Evolutionary conservation across 2,888 invertebrate genomes (phyloP).

Genomic region (Desoria tigrina): DNA sequence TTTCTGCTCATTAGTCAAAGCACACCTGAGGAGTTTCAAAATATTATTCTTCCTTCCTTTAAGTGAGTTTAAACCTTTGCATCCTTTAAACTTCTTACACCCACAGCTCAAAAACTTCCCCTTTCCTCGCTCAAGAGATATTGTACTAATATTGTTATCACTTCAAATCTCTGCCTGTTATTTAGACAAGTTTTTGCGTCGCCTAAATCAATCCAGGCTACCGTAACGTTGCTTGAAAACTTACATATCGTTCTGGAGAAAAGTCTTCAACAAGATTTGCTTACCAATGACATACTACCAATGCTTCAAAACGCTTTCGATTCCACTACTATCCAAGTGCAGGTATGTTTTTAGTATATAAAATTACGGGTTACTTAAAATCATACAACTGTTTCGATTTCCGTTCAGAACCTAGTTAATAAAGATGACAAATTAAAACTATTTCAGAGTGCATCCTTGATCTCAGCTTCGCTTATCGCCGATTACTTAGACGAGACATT

Average conservation of each 20-base stretch:
- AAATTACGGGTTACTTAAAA: neutral
- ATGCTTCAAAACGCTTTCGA: constrained; percentile 84
- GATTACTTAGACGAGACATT: constrained; percentile 80
- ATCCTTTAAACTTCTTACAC: no score
- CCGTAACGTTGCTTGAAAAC: constrained; percentile 84
- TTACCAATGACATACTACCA: constrained; percentile 79
- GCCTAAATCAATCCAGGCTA: constrained; percentile 80
- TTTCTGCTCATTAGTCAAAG: constrained; percentile 16
- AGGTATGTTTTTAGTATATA: constrained; percentile 64
- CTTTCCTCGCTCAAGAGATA: neutral
- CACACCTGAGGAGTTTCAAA: constrained; percentile 20
- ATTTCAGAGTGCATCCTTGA: constrained; percentile 79
- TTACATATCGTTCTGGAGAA: constrained; percentile 85
- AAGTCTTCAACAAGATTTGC: constrained; percentile 72
- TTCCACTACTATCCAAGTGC: constrained; percentile 82
- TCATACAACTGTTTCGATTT: neutral
- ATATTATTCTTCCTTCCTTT: constrained; percentile 20
- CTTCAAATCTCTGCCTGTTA: neutral
- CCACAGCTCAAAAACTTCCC: no score
- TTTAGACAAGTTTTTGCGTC: constrained; percentile 71
- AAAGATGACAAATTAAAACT: neutral
- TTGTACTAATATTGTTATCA: neutral
- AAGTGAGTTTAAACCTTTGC: constrained; percentile 16
- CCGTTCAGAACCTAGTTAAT: neutral
- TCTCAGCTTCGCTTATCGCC: constrained; percentile 81